Percentiles rank a stretch among this genome's conserved stretches.
Evolutionary conservation across 1,140 invertebrate genomes (phyloP).

Genomic region (Drosophila neocordata): DNA sequence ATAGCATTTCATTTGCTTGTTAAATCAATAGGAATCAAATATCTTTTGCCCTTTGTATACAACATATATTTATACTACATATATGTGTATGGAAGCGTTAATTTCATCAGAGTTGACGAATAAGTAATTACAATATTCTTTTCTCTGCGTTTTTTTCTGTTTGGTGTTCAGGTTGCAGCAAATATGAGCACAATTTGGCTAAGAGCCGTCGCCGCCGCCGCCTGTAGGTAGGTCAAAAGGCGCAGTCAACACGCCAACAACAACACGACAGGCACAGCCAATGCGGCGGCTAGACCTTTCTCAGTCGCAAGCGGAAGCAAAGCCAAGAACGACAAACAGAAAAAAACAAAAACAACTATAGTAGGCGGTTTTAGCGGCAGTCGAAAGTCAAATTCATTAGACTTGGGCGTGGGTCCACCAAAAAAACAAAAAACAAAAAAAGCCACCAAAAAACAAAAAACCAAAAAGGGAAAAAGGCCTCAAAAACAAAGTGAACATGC

Average conservation of each 20-base stretch:
- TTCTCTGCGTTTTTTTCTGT: conserved; percentile 2
- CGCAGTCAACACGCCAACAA: conserved; percentile 59
- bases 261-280: conserved; percentile 52
- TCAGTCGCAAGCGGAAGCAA: conserved; percentile 43
- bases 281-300: conserved; percentile 23
- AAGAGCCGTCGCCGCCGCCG: conserved; percentile 53
- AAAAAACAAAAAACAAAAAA: neutral
- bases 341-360: conserved; percentile 22
- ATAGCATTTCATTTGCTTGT: conserved; percentile 25
- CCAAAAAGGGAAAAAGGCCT: too few species aligned
- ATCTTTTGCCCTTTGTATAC: conserved; percentile 31
- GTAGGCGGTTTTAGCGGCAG: conserved; percentile 15
- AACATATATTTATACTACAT: neutral
- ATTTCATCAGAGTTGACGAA: conserved; percentile 30
- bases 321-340: conserved; percentile 29
- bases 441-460: neutral
- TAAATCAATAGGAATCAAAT: conserved; percentile 50
- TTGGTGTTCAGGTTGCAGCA: conserved; percentile 43
- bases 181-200: conserved; percentile 65
- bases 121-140: conserved; percentile 75
- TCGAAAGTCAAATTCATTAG: conserved; percentile 53
- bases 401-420: conserved; percentile 11
- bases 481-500: conserved; percentile 40
- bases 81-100: conserved; percentile 22
- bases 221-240: conserved; percentile 70